phyloP scores from a whole-genome alignment of 2,888 invertebrate species.

The Melanchra persicariae region DNA sequence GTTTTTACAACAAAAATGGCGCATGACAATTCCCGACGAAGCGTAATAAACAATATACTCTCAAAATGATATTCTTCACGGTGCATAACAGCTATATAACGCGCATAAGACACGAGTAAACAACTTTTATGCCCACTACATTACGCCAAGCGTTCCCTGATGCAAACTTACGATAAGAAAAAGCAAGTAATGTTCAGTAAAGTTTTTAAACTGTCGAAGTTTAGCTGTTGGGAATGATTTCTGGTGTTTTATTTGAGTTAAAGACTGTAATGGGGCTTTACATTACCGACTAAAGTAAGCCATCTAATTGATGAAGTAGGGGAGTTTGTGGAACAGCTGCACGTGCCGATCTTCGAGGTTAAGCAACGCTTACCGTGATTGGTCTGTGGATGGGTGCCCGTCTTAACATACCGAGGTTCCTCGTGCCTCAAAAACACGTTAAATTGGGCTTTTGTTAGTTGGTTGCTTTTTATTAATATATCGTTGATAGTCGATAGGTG shows the following conservation, averaged over 20 bases:
- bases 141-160: conserved; percentile 53
- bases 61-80: conserved; percentile 30
- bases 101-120: conserved; percentile 35
- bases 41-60: conserved; percentile 25
- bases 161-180: conserved; percentile 56
- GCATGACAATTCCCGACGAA: conserved; percentile 13
- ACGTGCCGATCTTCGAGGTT: too few relatives aligned
- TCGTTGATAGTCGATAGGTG: too few relatives aligned
- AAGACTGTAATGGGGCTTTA: conserved; percentile 6
- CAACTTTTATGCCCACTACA: conserved; percentile 56
- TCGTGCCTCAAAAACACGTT: too few relatives aligned
- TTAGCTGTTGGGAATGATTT: conserved; percentile 49
- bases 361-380: too few relatives aligned
- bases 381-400: too few relatives aligned
- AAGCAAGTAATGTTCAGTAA: conserved; percentile 41
- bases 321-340: too few relatives aligned
- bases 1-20: conserved; percentile 23
- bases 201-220: conserved; percentile 57
- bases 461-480: too few relatives aligned
- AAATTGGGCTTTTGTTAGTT: too few relatives aligned
- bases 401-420: too few relatives aligned
- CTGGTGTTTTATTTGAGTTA: conserved; percentile 47
- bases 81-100: conserved; percentile 40
- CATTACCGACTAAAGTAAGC: conserved; percentile 7
- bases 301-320: conserved; percentile 24